A percentile compares a stretch with the other conserved stretches of the same genome.
These are phyloP conservation scores for Ascidia mentula DNA, from an alignment of 23 tunicate genomes.

Conservation along the genomic window DNA sequence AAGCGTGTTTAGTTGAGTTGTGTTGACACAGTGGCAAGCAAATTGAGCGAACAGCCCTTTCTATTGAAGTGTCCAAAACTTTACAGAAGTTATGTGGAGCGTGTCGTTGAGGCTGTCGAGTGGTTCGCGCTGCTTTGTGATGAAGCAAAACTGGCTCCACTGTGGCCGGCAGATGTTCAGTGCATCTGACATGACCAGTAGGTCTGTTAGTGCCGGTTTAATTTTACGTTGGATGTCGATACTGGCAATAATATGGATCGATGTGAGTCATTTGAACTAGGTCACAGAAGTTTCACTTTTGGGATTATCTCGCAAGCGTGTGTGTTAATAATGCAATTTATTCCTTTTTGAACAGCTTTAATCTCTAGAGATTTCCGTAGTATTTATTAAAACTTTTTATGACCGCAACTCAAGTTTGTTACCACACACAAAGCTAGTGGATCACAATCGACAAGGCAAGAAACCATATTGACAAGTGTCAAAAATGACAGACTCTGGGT, in stretches of 20 bases:
- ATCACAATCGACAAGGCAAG: background rate
- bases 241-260: background rate
- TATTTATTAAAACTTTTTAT: background rate
- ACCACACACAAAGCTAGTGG: background rate
- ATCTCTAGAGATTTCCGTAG: background rate
- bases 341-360: conserved; percentile 4
- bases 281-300: background rate
- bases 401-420: too few relatives aligned
- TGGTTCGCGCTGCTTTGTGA: background rate
- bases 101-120: background rate
- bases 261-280: background rate
- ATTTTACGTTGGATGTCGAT: background rate
- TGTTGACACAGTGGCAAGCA: background rate
- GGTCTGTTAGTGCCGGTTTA: background rate
- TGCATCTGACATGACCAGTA: background rate
- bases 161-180: background rate
- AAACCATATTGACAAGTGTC: background rate
- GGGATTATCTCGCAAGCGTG: background rate
- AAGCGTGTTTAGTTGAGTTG: too few relatives aligned
- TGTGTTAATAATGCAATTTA: background rate
- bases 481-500: conserved; percentile 86
- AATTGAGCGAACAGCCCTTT: background rate
- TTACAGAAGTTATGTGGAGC: background rate
- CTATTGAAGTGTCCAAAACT: background rate
- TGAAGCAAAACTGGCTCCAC: background rate